phyloP scores from a whole-genome alignment of 2,113 vertebrate genomes.

The Podocnemis expansa region DNA sequence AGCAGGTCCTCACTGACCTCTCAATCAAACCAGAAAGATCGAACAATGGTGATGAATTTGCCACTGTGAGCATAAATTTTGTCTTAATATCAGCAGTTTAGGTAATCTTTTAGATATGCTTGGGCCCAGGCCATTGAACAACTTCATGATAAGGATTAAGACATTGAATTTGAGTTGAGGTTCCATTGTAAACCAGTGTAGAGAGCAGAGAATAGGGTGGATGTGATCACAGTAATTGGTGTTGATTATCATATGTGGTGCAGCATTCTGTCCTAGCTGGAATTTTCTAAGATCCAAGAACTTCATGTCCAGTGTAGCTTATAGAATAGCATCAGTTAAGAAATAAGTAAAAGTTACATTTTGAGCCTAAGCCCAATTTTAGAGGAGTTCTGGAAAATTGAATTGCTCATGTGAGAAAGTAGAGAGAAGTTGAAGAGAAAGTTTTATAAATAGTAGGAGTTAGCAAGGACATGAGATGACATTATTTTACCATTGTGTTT shows the following conservation, averaged over 20 bases:
- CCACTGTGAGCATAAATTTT: too few species aligned
- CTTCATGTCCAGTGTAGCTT: not conserved
- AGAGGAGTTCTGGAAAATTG: not conserved
- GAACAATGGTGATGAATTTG: too few species aligned
- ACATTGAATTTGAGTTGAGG: not conserved
- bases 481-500: not conserved
- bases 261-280: not conserved
- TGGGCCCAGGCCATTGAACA: not conserved
- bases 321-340: not conserved
- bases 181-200: not conserved
- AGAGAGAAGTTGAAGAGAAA: not conserved
- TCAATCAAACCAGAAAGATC: too few species aligned
- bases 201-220: not conserved
- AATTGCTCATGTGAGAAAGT: not conserved
- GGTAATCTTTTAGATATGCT: accelerated
- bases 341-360: not conserved
- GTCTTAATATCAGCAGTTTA: not conserved
- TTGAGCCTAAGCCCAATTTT: not conserved
- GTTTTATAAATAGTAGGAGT: not conserved
- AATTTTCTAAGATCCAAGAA: not conserved
- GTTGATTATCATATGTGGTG: not conserved
- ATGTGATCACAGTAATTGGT: not conserved
- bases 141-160: not conserved
- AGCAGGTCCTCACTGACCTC: too few species aligned
- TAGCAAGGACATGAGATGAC: not conserved